These are phyloP conservation scores for Pangasianodon gigas DNA, from an alignment of 2,113 vertebrate genomes.

Conservation along the genomic window DNA sequence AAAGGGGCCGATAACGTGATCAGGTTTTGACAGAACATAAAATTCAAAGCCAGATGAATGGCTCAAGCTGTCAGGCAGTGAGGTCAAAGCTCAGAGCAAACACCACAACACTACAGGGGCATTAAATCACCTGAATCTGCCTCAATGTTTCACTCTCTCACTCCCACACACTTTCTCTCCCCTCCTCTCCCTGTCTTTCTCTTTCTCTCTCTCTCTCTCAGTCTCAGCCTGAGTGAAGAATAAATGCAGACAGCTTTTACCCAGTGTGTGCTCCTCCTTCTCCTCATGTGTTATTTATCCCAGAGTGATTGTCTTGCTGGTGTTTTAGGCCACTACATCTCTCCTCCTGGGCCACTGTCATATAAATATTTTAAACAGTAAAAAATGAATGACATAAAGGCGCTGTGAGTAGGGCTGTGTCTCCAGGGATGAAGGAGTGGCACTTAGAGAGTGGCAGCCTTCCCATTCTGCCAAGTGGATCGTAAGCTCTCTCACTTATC, in stretches of 20 bases:
- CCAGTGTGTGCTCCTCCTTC: constrained; percentile 49
- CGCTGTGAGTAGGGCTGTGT: constrained; percentile 29
- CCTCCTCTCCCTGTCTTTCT: background rate
- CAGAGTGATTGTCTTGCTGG: constrained; percentile 57
- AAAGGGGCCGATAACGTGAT: constrained; percentile 62
- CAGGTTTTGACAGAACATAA: constrained; percentile 63
- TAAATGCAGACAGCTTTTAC: constrained; percentile 59
- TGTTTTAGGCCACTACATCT: constrained; percentile 50
- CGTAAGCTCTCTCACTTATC: constrained; percentile 33
- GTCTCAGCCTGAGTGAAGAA: constrained; percentile 10
- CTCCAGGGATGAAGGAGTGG: constrained; percentile 48
- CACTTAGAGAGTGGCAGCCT: constrained; percentile 55
- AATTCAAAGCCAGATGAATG: constrained; percentile 57
- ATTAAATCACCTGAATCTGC: constrained; percentile 61
- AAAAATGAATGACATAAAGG: constrained; percentile 63
- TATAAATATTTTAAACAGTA: constrained; percentile 60
- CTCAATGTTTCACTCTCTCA: constrained; percentile 1
- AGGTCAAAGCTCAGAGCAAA: constrained; percentile 61
- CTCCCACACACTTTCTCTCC: constrained; percentile 4
- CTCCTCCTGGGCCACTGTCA: constrained; percentile 48
- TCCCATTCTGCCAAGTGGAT: constrained; percentile 37
- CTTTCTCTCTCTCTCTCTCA: background rate
- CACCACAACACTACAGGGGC: constrained; percentile 60
- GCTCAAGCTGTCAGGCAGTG: constrained; percentile 61
- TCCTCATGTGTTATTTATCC: constrained; percentile 68